Conservation (phyloP, 2,888 invertebrate species). For the Melangyna quadrimaculata region DNA sequence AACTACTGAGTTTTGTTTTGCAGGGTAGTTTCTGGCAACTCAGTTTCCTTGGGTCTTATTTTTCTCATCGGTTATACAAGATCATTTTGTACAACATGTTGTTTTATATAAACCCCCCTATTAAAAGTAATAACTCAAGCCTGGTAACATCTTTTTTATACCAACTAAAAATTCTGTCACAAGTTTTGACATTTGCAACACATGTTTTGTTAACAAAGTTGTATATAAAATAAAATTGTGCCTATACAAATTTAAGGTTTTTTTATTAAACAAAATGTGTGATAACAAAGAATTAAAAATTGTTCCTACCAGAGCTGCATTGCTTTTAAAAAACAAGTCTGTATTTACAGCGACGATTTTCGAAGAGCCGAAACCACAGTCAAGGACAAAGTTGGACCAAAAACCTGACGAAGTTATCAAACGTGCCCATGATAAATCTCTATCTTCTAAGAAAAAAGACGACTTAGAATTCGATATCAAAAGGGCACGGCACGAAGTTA, state of each 20-base stretch:
- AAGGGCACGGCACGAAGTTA: conserved; percentile 89
- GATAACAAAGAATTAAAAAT: conserved; percentile 74
- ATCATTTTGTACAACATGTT: too few relatives aligned
- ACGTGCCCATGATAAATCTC: not conserved
- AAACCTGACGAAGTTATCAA: not conserved
- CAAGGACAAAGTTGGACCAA: not conserved
- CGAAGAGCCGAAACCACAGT: conserved; percentile 73
- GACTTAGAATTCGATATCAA: conserved; percentile 86
- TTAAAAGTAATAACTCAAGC: too few relatives aligned
- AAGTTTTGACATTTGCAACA: not conserved
- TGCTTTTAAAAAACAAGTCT: conserved; percentile 74
- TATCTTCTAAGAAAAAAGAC: conserved; percentile 36
- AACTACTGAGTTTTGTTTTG: too few relatives aligned
- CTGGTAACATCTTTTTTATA: too few relatives aligned
- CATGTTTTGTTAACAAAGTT: conserved; percentile 8
- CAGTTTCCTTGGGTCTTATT: too few relatives aligned
- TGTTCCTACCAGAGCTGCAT: conserved; percentile 78
- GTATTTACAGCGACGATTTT: conserved; percentile 77
- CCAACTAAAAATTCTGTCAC: too few relatives aligned
- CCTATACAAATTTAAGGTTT: too few relatives aligned
- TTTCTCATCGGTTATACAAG: too few relatives aligned
- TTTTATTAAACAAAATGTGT: conserved; percentile 22
- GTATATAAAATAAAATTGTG: not conserved
- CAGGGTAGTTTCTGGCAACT: too few relatives aligned
- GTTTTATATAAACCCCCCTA: too few relatives aligned